phyloP scores from a whole-genome alignment of 2,888 invertebrate species.

The Abscondita cerata region DNA sequence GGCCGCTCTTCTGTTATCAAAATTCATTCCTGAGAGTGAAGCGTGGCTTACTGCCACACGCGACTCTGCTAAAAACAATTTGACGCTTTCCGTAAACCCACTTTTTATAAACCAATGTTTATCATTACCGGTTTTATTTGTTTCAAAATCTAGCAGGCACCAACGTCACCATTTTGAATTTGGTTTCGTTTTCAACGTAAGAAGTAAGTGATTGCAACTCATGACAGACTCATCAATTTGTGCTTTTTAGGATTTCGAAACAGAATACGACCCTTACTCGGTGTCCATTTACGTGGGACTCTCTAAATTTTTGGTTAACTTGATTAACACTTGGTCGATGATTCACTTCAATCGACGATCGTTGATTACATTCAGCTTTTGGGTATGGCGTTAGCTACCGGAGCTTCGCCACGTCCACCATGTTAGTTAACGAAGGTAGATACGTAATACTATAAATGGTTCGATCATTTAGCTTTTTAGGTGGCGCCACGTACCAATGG shows the following conservation, averaged over 20 bases:
- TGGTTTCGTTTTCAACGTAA: slow-evolving; percentile 65
- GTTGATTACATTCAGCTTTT: slow-evolving; percentile 61
- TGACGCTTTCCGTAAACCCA: slow-evolving; percentile 62
- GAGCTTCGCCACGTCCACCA: slow-evolving; percentile 62
- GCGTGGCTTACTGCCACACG: too few relatives aligned
- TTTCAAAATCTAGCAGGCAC: slow-evolving; percentile 69
- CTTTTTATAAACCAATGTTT: slow-evolving; percentile 66
- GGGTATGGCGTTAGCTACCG: slow-evolving; percentile 64
- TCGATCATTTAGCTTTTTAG: too few relatives aligned
- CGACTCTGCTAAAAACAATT: slow-evolving; percentile 39
- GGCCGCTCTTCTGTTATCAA: too few relatives aligned
- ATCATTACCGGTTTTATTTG: slow-evolving; percentile 63
- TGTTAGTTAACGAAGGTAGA: slow-evolving; percentile 51
- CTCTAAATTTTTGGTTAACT: slow-evolving; percentile 63
- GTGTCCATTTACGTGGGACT: slow-evolving; percentile 57
- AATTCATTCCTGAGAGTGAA: too few relatives aligned
- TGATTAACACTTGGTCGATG: slow-evolving; percentile 63
- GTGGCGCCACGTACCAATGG: slow-evolving; percentile 51
- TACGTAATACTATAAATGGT: too few relatives aligned
- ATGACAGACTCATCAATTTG: not conserved
- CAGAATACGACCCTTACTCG: slow-evolving; percentile 52
- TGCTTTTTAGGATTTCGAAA: not conserved
- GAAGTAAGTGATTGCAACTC: not conserved
- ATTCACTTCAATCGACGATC: slow-evolving; percentile 61
- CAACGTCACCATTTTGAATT: slow-evolving; percentile 68